Evolutionary conservation across 1,140 invertebrate genomes (phyloP), one percentile per base, ranked within the genome.

Genomic region (Drosophila seguyi): DNA sequence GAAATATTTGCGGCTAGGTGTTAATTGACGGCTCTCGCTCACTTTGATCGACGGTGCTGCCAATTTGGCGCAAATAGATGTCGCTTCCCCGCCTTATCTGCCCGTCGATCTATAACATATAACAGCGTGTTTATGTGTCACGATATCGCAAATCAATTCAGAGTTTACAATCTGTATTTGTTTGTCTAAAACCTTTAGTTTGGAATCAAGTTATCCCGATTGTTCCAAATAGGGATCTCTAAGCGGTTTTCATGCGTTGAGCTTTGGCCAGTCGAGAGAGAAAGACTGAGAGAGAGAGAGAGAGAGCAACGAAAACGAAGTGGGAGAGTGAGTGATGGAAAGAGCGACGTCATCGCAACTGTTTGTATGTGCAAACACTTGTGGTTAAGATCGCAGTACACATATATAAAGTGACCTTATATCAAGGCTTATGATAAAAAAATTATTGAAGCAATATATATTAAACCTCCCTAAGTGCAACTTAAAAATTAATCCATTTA

Each of bases 1-100:
- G 36, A 62, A 74, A 57, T 45, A 48, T 65, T 72, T 87, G 80
- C 85, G 84, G 60, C 88, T 80, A 67, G 84, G 68, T 88, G 84
- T 65, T 87, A 87, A 87, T 84, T 88, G 77, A 80, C 60, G 75
- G 69, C 72, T 62, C 68, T 83, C 68, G 81, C 63, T 75, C 76
- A 59, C 63, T 65, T 67, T 69, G 68, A 78, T 73, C 75, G 72
- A 62, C 71, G 62, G 75, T 45, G 72, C 72, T 87, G 76, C 72
- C 80, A 72, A 74, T 77, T 71, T 59, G 69, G 53, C 56, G 63
- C 50, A 69, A 76, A 78, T 72, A 22, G 45, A 83, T 61, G 59
- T 75, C 39, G 41, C 38, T 62, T 53, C 34, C n/a, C 39, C 36
- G 25, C 29, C 20, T 72, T 71, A 72, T 69, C 68, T 27, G 7